These are phyloP conservation scores for Oedothorax gibbosus DNA, from an alignment of 1,140 invertebrate species.

Conservation along the genomic window DNA sequence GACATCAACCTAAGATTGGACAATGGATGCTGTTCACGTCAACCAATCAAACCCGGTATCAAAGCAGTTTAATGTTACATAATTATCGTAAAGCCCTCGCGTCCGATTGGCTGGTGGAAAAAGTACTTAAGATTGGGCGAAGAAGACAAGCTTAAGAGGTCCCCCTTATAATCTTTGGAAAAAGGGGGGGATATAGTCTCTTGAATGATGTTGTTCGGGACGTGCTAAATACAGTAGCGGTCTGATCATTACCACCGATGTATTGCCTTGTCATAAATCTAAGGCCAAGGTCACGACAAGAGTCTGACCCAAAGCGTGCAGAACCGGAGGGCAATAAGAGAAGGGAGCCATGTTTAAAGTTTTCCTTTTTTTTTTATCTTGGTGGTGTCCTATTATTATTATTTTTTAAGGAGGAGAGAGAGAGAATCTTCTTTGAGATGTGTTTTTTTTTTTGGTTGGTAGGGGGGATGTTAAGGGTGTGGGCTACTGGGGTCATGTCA, in stretches of 20 bases:
- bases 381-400: constrained; percentile 54
- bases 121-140: constrained; percentile 29
- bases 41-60: constrained; percentile 33
- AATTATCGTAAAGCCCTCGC: constrained; percentile 40
- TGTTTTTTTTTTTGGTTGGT: no score
- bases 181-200: background rate
- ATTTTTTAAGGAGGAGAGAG: constrained; percentile 10
- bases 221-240: constrained; percentile 59
- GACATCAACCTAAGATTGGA: constrained; percentile 48
- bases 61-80: constrained; percentile 58
- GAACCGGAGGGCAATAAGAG: constrained; percentile 11
- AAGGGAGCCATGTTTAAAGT: background rate
- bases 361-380: constrained; percentile 12
- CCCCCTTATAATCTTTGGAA: background rate
- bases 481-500: no score
- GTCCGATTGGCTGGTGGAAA: constrained; percentile 39
- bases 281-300: constrained; percentile 55
- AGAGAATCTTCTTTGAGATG: constrained; percentile 1
- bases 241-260: constrained; percentile 56
- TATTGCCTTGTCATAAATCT: constrained; percentile 53
- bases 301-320: constrained; percentile 57
- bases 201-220: constrained; percentile 54
- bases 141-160: background rate
- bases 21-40: constrained; percentile 45
- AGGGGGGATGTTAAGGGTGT: no score